Evolutionary conservation across 2,113 vertebrate genomes (phyloP).

Genomic region (Damaliscus lunatus): DNA sequence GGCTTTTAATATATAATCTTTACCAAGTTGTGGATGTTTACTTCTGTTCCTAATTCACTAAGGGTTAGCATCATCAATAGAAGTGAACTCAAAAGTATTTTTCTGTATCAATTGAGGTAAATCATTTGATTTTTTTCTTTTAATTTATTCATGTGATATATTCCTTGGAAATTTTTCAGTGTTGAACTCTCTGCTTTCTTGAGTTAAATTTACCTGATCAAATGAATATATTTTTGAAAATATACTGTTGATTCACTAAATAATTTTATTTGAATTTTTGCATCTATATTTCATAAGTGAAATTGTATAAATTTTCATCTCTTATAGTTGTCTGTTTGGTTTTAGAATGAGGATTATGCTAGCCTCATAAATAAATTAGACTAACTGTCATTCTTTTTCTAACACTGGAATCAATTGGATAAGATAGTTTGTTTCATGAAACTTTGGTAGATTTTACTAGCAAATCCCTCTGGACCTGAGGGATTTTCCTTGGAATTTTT

Average conservation of each 20-base stretch:
- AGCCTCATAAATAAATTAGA: background rate
- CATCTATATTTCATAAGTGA: background rate
- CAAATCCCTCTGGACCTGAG: background rate
- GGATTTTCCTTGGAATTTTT: background rate
- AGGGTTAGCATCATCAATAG: background rate
- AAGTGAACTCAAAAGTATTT: background rate
- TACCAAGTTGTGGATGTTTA: background rate
- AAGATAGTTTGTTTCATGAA: background rate
- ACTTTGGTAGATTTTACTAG: background rate
- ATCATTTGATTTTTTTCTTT: background rate
- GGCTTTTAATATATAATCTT: background rate
- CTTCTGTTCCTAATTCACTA: background rate
- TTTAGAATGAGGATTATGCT: background rate
- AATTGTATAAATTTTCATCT: background rate
- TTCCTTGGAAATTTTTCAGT: background rate
- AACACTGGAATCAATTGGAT: background rate
- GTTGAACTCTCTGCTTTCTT: background rate
- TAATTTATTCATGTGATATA: background rate
- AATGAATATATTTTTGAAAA: background rate
- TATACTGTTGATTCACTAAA: background rate
- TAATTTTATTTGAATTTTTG: background rate
- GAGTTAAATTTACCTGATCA: background rate
- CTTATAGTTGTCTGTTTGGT: background rate
- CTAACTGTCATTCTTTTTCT: background rate
- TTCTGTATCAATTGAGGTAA: background rate